phyloP scores from a whole-genome alignment of 1,140 invertebrate genomes.

The Andrena cerasifolii region DNA sequence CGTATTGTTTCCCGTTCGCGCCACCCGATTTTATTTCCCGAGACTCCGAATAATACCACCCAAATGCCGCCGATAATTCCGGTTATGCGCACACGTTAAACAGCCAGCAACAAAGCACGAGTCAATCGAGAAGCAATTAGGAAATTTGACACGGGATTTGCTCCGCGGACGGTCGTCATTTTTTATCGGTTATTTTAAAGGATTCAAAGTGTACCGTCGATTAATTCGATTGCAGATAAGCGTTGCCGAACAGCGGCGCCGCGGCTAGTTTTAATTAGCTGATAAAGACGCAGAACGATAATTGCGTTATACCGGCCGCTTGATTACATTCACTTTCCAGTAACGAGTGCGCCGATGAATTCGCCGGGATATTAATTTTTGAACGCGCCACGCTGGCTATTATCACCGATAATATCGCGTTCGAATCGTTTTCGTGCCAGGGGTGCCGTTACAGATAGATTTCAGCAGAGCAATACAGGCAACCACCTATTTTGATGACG shows the following conservation, averaged over 20 bases:
- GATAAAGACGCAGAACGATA: slow-evolving; percentile 69
- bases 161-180: neutral
- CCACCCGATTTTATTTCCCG: neutral
- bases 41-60: too few relatives aligned
- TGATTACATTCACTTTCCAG: slow-evolving; percentile 71
- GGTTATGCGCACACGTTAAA: neutral
- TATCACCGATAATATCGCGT: slow-evolving; percentile 63
- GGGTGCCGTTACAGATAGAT: slow-evolving; percentile 51
- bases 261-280: slow-evolving; percentile 69
- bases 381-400: slow-evolving; percentile 47
- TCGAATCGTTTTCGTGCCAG: slow-evolving; percentile 52
- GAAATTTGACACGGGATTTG: slow-evolving; percentile 15
- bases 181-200: neutral
- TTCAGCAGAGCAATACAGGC: slow-evolving; percentile 13
- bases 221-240: slow-evolving; percentile 53
- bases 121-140: slow-evolving; percentile 1
- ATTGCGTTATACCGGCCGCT: slow-evolving; percentile 65
- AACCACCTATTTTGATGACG: slow-evolving; percentile 31
- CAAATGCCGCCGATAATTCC: neutral
- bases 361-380: slow-evolving; percentile 69
- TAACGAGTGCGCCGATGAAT: slow-evolving; percentile 51
- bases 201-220: neutral
- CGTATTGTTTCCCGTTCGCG: neutral
- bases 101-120: neutral
- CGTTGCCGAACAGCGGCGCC: slow-evolving; percentile 35